Conservation (phyloP, 2,888 invertebrate genomes). For the Girardia tigrina region DNA sequence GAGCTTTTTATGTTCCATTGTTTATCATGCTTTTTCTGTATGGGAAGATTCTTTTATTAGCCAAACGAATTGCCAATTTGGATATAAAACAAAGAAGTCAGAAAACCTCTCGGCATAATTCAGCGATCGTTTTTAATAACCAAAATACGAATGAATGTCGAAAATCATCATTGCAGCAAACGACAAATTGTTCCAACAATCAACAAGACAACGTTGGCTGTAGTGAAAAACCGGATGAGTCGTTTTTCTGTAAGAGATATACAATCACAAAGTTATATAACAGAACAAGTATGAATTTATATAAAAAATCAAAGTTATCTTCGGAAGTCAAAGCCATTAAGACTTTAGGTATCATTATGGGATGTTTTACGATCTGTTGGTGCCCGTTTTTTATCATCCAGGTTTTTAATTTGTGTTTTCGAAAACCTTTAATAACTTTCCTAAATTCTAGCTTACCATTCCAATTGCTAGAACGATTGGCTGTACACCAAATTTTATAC, state of each 20-base stretch:
- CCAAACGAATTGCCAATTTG: slow-evolving; percentile 33
- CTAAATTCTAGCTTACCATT: background rate
- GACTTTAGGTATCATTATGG: slow-evolving; percentile 36
- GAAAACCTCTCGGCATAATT: background rate
- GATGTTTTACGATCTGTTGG: slow-evolving; percentile 36
- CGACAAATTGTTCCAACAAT: background rate
- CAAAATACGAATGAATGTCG: background rate
- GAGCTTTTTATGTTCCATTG: slow-evolving; percentile 43
- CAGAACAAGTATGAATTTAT: background rate
- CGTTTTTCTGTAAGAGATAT: background rate
- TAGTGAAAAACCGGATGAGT: background rate
- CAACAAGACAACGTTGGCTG: background rate
- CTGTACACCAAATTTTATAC: background rate
- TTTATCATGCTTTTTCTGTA: slow-evolving; percentile 42
- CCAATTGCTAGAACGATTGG: background rate
- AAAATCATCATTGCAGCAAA: background rate
- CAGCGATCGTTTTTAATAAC: background rate
- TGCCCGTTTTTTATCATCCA: slow-evolving; percentile 35
- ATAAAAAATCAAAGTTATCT: slow-evolving; percentile 12
- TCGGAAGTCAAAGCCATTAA: slow-evolving; percentile 36
- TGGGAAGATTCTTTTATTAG: slow-evolving; percentile 40
- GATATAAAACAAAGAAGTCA: slow-evolving; percentile 27
- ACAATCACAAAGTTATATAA: background rate
- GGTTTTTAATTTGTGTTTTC: background rate
- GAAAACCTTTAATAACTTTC: background rate